These are phyloP conservation scores for Octomys mimax DNA, from an alignment of 2,797 vertebrate genomes.

Conservation along the genomic window DNA sequence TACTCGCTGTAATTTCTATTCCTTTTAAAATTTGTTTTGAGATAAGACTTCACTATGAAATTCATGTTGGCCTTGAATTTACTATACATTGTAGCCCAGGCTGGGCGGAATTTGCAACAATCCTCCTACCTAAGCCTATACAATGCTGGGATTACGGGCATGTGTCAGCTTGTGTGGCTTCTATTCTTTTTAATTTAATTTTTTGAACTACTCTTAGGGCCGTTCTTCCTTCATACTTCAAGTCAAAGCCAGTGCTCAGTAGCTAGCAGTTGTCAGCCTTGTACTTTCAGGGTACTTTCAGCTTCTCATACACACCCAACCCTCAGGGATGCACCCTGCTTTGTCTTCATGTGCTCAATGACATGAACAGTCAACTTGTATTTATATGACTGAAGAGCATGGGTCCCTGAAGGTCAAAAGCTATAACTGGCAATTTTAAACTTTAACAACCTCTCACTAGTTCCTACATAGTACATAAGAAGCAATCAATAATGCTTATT, in stretches of 20 bases:
- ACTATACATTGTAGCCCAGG: neutral
- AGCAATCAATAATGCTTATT: neutral
- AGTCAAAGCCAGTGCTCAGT: neutral
- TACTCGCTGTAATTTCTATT: neutral
- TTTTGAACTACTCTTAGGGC: neutral
- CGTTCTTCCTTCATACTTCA: conserved; percentile 43
- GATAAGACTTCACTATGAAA: neutral
- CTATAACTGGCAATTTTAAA: neutral
- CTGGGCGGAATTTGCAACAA: neutral
- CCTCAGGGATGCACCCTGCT: neutral
- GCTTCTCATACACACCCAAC: neutral
- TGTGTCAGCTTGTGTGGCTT: neutral
- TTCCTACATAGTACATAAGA: neutral
- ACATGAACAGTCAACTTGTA: neutral
- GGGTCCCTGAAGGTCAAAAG: neutral
- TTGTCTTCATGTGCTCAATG: neutral
- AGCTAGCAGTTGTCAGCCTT: neutral
- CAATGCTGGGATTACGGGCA: neutral
- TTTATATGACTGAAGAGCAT: neutral
- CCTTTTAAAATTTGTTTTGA: neutral
- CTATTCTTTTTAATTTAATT: neutral
- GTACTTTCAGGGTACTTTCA: neutral
- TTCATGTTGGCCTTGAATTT: neutral
- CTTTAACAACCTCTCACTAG: neutral
- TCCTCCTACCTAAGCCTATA: neutral